phyloP scores from a whole-genome alignment of 2,113 vertebrate species.

The Chinchilla lanigera region DNA sequence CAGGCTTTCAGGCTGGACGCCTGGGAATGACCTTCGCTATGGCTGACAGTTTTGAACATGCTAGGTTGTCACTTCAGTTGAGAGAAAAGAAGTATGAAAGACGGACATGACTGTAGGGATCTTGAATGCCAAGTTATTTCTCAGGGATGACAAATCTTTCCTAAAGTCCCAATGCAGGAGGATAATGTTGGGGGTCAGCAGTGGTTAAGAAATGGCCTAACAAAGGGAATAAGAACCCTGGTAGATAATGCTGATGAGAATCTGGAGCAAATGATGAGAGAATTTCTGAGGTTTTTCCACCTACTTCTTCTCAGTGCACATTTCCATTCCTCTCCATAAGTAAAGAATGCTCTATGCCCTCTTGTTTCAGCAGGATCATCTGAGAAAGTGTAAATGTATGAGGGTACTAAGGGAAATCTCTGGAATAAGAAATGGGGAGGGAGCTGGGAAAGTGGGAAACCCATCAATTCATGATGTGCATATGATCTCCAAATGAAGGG shows the following conservation, averaged over 20 bases:
- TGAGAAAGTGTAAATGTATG: neutral
- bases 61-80: neutral
- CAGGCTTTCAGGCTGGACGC: neutral
- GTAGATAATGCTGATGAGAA: neutral
- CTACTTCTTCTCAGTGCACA: neutral
- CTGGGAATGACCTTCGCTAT: neutral
- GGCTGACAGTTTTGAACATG: neutral
- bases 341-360: neutral
- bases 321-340: neutral
- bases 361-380: neutral
- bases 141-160: neutral
- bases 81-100: neutral
- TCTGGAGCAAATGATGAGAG: neutral
- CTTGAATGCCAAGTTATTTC: neutral
- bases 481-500: neutral
- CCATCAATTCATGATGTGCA: fast-evolving
- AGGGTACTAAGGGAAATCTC: neutral
- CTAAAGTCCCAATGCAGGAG: neutral
- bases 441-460: neutral
- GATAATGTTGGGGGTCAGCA: neutral
- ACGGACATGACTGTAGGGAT: neutral
- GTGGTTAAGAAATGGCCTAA: neutral
- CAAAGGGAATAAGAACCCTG: neutral
- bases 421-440: neutral
- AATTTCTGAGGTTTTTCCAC: neutral